phyloP scores from a whole-genome alignment of 2,888 invertebrate genomes.

The Mythimna loreyi region DNA sequence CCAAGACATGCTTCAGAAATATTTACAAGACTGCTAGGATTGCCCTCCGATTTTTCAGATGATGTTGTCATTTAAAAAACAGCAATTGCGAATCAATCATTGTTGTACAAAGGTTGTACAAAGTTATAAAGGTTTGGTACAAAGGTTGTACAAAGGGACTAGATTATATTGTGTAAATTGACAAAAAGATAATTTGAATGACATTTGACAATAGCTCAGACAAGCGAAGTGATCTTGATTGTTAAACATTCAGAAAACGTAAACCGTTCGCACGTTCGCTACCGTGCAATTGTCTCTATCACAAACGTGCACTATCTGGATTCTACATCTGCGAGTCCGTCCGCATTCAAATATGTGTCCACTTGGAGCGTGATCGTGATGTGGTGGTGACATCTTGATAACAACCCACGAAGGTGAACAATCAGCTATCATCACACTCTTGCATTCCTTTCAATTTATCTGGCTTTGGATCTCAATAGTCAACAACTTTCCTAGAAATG shows the following conservation, averaged over 20 bases:
- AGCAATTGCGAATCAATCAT: background rate
- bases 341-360: conserved; percentile 25
- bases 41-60: background rate
- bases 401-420: background rate
- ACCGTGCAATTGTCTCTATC: background rate
- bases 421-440: background rate
- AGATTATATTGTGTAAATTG: background rate
- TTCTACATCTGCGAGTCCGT: conserved; percentile 9
- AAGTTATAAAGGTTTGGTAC: no score
- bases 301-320: conserved; percentile 39
- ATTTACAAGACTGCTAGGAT: background rate
- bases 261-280: conserved; percentile 12
- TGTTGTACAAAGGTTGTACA: no score
- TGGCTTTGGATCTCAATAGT: background rate
- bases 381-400: background rate
- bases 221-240: background rate
- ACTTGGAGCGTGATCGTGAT: background rate
- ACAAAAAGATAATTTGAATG: background rate
- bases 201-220: background rate
- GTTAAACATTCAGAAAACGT: conserved; percentile 1
- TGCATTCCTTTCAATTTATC: background rate
- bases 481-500: background rate
- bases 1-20: background rate
- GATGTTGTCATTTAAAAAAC: background rate
- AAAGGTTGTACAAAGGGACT: background rate